Evolutionary conservation across 2,113 vertebrate genomes (phyloP).

Genomic region (Lampris incognitus): DNA sequence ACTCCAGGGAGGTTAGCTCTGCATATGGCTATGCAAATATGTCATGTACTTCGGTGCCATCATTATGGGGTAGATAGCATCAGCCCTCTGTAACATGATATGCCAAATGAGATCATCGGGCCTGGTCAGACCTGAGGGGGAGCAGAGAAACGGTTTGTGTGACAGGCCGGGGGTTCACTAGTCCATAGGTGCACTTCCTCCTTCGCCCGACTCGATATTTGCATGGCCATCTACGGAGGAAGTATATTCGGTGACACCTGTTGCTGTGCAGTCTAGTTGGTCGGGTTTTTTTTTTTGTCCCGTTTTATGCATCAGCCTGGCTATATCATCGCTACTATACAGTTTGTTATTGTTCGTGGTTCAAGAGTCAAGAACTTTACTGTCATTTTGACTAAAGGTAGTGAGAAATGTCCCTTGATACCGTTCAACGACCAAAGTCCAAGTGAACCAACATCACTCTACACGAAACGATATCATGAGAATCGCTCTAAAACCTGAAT

Average conservation of each 20-base stretch:
- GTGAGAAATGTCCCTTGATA: too few species aligned
- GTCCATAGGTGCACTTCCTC: slow-evolving; percentile 68
- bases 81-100: neutral
- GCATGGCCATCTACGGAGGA: slow-evolving; percentile 61
- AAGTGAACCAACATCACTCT: too few species aligned
- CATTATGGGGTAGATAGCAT: neutral
- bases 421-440: too few species aligned
- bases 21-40: slow-evolving; percentile 46
- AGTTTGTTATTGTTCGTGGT: too few species aligned
- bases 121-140: neutral
- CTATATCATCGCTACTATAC: too few species aligned
- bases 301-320: too few species aligned
- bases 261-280: slow-evolving; percentile 12
- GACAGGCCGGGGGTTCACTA: slow-evolving; percentile 33
- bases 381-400: too few species aligned
- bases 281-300: slow-evolving; percentile 3
- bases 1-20: neutral
- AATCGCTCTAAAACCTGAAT: too few species aligned
- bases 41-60: slow-evolving; percentile 16
- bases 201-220: slow-evolving; percentile 59
- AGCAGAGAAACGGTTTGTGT: slow-evolving; percentile 23
- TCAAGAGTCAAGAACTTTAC: too few species aligned
- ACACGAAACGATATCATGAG: too few species aligned
- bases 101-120: neutral
- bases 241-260: slow-evolving; percentile 26